Percentiles rank a stretch among this genome's conserved stretches.
These are phyloP conservation scores for Enteromius viviparus DNA, from an alignment of 2,797 vertebrate genomes.

Conservation along the genomic window DNA sequence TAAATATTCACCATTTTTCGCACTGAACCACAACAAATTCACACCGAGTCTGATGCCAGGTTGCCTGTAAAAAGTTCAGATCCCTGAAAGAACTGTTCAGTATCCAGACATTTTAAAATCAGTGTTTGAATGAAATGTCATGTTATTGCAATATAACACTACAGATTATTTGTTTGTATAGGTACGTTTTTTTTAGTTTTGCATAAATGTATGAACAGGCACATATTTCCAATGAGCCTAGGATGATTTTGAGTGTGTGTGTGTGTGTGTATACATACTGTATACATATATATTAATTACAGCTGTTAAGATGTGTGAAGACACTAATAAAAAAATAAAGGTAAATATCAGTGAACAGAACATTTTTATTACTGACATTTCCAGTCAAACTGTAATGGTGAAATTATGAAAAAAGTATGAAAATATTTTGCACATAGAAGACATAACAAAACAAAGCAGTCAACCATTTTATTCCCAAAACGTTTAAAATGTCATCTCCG, in stretches of 20 bases:
- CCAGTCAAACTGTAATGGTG: neutral
- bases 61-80: conserved; percentile 11
- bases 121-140: neutral
- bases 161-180: neutral
- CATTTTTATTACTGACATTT: neutral
- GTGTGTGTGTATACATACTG: too few species aligned
- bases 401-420: neutral
- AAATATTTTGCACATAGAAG: neutral
- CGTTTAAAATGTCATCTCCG: neutral
- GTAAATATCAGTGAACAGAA: neutral
- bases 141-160: neutral
- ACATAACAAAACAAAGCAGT: neutral
- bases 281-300: too few species aligned
- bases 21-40: neutral
- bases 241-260: too few species aligned
- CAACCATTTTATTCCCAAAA: neutral
- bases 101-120: conserved; percentile 2
- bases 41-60: neutral
- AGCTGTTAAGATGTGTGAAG: neutral
- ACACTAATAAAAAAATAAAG: neutral
- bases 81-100: conserved; percentile 1
- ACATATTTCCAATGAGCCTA: too few species aligned
- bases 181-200: too few species aligned
- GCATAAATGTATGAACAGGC: too few species aligned
- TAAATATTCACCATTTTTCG: neutral